A percentile compares a stretch with the other conserved stretches of the same genome.
These are phyloP conservation scores for Chondrilla cf. caribensis DNA, from an alignment of 37 sponge, comb jelly and placozoan genomes.

Conservation along the genomic window DNA sequence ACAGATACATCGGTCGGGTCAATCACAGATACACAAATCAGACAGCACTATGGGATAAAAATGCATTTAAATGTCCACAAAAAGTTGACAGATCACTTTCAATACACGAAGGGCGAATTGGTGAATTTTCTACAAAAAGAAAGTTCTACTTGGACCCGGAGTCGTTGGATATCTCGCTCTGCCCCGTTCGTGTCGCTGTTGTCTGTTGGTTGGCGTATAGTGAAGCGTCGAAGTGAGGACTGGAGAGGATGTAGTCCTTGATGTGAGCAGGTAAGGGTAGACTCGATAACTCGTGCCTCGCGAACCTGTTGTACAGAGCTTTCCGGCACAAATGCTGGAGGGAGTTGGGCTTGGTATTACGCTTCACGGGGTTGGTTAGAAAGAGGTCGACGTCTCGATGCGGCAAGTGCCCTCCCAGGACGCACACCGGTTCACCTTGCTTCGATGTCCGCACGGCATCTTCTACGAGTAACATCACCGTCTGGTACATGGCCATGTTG, in stretches of 20 bases:
- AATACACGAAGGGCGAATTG: too few species aligned
- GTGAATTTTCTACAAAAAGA: too few species aligned
- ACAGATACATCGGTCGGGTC: too few species aligned
- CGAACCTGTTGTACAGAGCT: conserved; percentile 25
- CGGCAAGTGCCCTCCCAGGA: conserved; percentile 41
- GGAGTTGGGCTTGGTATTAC: conserved; percentile 38
- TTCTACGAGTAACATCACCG: conserved; percentile 48
- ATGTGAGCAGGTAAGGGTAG: conserved; percentile 43
- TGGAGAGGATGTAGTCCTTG: conserved; percentile 31
- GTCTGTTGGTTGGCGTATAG: too few species aligned
- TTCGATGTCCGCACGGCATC: conserved; percentile 26
- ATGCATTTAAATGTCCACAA: too few species aligned
- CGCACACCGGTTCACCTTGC: conserved; percentile 57
- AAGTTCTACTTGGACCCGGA: too few species aligned
- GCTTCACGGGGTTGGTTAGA: conserved; percentile 46
- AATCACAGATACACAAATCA: too few species aligned
- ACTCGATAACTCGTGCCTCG: conserved; percentile 37
- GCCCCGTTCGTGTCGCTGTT: too few species aligned
- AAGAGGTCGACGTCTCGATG: conserved; percentile 39
- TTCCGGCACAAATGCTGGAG: conserved; percentile 47
- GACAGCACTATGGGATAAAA: too few species aligned
- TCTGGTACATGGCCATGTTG: conserved; percentile 52
- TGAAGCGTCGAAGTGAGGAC: conserved; percentile 54
- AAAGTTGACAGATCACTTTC: too few species aligned
- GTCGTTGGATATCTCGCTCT: too few species aligned